Evolutionary conservation across 1,140 invertebrate genomes (phyloP), one percentile per base, ranked within the genome.

Genomic region (Alviniconcha marisindica): DNA sequence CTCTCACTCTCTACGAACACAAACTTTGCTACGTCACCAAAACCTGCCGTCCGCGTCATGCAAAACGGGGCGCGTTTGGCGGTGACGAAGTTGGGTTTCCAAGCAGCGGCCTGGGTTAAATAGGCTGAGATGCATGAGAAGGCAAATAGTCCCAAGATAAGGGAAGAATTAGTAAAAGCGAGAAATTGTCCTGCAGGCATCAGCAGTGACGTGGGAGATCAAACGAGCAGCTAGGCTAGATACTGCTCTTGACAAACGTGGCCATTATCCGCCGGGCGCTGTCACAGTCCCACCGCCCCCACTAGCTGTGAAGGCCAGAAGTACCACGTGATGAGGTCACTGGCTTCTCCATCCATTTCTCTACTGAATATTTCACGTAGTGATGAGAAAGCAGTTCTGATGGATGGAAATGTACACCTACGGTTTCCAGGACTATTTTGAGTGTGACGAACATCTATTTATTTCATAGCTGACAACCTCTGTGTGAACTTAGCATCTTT

Each of bases 101-200:
- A 63, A 63, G 60, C 60, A 63, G 21, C 60, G 60, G 44, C 10
- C 28, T 24, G 7, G 60, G 60, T 24, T 54, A 63, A n/a, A 63
- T 63, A n/a, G 60, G 60, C 28, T 24, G 21, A 63, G 28, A 63
- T 63, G 60, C 60, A n/a, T 63, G 60, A n/a, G 60, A 63, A 63
- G 7, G 10, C 60, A 63, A 63, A 63, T 63, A 63, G 60, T 5
- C 10, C 5, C 10, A n/a, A n/a, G 60, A 63, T 63, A 63, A 63
- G 60, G 28, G 60, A 63, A n/a, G 60, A 63, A 63, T 63, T 63
- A 63, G 60, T 63, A 63, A 63, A 63, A 63, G 60, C 60, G 60
- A 63, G 60, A 63, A 63, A 63, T 63, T 63, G 60, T 63, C 60
- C 60, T 7, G 4, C 21, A 24, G 24, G 60, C 60, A 63, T 63